Evolutionary conservation across 1,140 invertebrate species (phyloP), one percentile per base, ranked within the genome.

Genomic region (Meloidogyne floridensis): DNA sequence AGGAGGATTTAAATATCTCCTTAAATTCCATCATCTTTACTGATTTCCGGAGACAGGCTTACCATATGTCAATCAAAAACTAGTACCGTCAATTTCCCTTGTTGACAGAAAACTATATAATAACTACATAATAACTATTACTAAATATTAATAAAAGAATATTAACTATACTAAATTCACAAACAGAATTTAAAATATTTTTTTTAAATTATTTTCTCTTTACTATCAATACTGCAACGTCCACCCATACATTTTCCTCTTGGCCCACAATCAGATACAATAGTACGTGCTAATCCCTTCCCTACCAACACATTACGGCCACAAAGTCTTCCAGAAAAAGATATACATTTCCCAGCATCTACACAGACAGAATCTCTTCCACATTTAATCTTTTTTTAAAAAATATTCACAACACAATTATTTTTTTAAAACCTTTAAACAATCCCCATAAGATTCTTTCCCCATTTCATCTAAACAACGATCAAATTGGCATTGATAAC

Each of bases 211-310:
- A 11, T 9, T 76, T 65, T 2, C 5, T 72, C 8, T 10, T 84
- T 73, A 88, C 87, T 86, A 72, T 88, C 88, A 43, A 88, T 53
- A 51, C 80, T 76, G 72, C 87, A 88, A 70, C 85, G 80, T 20
- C 84, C 87, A 81, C 84, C 88, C 20, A 90, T 75, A 77, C 87
- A 88, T 72, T 85, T 87, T 47, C 87, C 87, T 42, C 81, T 71
- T 32, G 77, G 84, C 20, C 87, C 87, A 81, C 87, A 88, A 83
- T 86, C 83, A 51, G 85, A 83, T 5, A 86, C 81, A 65, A 88
- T 83, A 15, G 84, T 75, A n/a, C 81, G 79, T 11, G 87, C 87
- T n/a, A 80, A 80, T 51, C 82, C 81, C 75, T 90, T 86, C 13
- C 72, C 85, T 18, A 88, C 79, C 5, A 88, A 59, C 0, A 90